Conservation (phyloP, 2,888 invertebrate species). For the Epinotia brunnichana region DNA sequence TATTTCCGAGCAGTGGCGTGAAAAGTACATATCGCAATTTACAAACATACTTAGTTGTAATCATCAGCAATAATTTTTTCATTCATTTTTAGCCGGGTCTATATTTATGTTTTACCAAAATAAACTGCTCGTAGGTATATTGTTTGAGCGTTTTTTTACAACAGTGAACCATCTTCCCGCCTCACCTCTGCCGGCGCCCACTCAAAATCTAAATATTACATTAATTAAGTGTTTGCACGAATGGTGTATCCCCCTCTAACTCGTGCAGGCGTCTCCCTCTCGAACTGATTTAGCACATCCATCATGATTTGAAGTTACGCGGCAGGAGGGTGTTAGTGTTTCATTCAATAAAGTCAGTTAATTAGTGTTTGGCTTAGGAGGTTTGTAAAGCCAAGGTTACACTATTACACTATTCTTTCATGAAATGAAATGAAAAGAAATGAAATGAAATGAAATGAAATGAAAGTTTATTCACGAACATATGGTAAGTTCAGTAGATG, state of each 20-base stretch:
- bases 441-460: no score
- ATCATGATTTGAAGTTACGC: constrained; percentile 29
- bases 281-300: constrained; percentile 18
- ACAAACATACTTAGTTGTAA: no score
- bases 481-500: no score
- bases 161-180: not conserved
- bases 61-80: no score
- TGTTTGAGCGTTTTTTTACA: not conserved
- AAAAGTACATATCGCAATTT: no score
- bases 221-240: constrained; percentile 43
- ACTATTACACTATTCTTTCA: no score
- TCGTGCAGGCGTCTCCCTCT: not conserved
- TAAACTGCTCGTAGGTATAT: no score
- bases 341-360: not conserved
- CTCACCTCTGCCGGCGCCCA: not conserved
- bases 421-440: no score
- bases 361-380: not conserved
- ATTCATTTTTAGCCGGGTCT: no score
- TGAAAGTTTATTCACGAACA: no score
- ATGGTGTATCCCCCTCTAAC: constrained; percentile 4
- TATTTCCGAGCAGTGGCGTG: no score
- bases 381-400: not conserved
- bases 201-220: constrained; percentile 42
- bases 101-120: no score
- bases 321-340: not conserved